These are phyloP conservation scores for Cololabis saira DNA, from an alignment of 2,113 vertebrate species.

Conservation along the genomic window DNA sequence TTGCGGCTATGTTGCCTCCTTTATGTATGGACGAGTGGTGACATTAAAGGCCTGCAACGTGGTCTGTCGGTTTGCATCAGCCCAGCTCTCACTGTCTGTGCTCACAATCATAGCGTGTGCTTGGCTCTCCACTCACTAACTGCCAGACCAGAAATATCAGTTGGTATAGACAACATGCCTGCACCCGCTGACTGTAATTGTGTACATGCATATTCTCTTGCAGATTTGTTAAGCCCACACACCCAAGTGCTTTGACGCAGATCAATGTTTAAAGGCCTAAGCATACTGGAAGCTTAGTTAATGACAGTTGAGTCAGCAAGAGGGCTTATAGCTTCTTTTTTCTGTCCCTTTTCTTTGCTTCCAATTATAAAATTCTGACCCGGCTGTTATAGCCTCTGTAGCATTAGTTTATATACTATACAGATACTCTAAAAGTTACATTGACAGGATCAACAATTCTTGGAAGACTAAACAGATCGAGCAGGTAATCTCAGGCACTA, in stretches of 20 bases:
- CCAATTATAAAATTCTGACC: slow-evolving; percentile 39
- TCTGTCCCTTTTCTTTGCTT: slow-evolving; percentile 6
- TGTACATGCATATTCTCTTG: slow-evolving; percentile 40
- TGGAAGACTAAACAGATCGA: slow-evolving; percentile 41
- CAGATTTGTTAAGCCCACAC: slow-evolving; percentile 43
- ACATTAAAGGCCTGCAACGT: slow-evolving; percentile 75
- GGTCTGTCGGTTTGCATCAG: slow-evolving; percentile 78
- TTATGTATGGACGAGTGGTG: slow-evolving; percentile 76
- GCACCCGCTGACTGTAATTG: slow-evolving; percentile 33
- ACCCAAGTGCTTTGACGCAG: slow-evolving; percentile 33
- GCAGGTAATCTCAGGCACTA: slow-evolving; percentile 14
- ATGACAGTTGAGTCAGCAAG: slow-evolving; percentile 38
- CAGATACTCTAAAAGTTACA: slow-evolving; percentile 7
- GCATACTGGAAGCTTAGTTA: slow-evolving; percentile 31
- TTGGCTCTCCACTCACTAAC: slow-evolving; percentile 39
- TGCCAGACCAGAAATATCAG: slow-evolving; percentile 30
- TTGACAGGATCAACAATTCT: slow-evolving; percentile 8
- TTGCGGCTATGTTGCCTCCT: slow-evolving; percentile 69
- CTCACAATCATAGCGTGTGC: slow-evolving; percentile 29
- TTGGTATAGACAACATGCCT: slow-evolving; percentile 43
- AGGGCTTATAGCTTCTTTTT: background rate
- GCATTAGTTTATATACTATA: background rate
- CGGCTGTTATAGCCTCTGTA: slow-evolving; percentile 17
- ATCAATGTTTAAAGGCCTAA: slow-evolving; percentile 62
- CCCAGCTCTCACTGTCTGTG: slow-evolving; percentile 44